Conservation (phyloP, 92 coral and sea anemone genomes). For the Phenganax stokvisi region DNA sequence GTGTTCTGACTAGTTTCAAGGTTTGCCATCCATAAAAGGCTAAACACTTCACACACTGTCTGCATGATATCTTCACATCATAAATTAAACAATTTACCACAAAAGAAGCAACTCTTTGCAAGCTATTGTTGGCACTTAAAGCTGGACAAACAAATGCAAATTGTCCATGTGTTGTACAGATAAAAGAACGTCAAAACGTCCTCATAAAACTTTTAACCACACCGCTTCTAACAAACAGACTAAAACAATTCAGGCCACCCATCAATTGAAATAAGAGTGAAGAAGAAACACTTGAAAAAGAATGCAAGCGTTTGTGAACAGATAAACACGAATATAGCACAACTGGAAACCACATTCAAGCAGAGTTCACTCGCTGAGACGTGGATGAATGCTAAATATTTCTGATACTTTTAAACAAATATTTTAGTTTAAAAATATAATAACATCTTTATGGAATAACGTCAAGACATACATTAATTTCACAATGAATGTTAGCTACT, state of each 20-base stretch:
- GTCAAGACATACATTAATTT: no score
- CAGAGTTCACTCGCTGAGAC: neutral
- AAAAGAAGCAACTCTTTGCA: neutral
- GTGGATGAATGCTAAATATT: neutral
- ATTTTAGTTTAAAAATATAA: no score
- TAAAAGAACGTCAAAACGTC: neutral
- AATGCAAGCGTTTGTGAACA: neutral
- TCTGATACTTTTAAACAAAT: neutral
- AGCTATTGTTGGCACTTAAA: slow-evolving; percentile 7
- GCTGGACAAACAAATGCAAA: slow-evolving; percentile 1
- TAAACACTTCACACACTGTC: slow-evolving; percentile 3
- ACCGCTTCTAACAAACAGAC: slow-evolving; percentile 11
- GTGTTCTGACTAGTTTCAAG: no score
- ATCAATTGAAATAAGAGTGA: neutral
- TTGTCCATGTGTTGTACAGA: slow-evolving; percentile 19
- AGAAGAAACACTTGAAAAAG: neutral
- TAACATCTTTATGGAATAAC: no score
- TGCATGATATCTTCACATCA: neutral
- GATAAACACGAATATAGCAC: neutral
- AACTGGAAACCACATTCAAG: neutral
- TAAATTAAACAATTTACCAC: neutral
- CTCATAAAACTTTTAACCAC: neutral
- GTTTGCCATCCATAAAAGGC: neutral
- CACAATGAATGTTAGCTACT: no score
- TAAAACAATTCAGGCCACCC: neutral